Percentiles rank a stretch among this genome's conserved stretches.
phyloP scores from a whole-genome alignment of 2,888 invertebrate genomes.

The Pyrrhosoma nymphula region DNA sequence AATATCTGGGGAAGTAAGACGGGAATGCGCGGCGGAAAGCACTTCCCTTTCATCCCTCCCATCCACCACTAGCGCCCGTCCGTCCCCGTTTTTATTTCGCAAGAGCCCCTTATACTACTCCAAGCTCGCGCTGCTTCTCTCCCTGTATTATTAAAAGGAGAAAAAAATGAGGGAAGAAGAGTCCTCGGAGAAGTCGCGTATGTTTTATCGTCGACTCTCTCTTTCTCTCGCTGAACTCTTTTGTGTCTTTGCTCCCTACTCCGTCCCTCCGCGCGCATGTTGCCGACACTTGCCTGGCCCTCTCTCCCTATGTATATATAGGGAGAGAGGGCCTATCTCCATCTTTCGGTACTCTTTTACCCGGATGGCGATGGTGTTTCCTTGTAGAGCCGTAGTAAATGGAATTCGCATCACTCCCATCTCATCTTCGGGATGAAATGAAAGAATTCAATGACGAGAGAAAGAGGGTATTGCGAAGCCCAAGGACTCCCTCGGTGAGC shows the following conservation, averaged over 20 bases:
- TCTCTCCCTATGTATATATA: too few species aligned
- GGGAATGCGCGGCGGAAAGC: neutral
- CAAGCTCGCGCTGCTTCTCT: neutral
- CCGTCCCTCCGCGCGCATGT: neutral
- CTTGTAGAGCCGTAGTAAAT: neutral
- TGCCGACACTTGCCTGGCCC: neutral
- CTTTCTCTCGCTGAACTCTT: neutral
- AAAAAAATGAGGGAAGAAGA: neutral
- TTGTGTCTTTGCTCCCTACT: neutral
- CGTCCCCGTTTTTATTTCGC: neutral
- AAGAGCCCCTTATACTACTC: neutral
- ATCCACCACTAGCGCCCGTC: too few species aligned
- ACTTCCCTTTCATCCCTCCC: neutral
- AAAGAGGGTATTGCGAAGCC: neutral
- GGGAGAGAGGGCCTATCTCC: too few species aligned
- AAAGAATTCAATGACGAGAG: constrained; percentile 14
- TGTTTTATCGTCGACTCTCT: constrained; percentile 16
- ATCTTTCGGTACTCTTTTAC: neutral
- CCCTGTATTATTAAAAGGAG: neutral
- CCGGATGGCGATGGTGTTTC: neutral
- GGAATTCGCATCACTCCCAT: constrained; percentile 20
- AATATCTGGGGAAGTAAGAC: constrained; percentile 7
- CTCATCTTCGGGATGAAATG: neutral
- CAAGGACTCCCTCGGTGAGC: neutral
- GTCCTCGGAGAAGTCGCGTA: neutral